Percentiles rank a stretch among this genome's conserved stretches.
Evolutionary conservation across 2,113 vertebrate genomes (phyloP).

Genomic region (Gobius niger): DNA sequence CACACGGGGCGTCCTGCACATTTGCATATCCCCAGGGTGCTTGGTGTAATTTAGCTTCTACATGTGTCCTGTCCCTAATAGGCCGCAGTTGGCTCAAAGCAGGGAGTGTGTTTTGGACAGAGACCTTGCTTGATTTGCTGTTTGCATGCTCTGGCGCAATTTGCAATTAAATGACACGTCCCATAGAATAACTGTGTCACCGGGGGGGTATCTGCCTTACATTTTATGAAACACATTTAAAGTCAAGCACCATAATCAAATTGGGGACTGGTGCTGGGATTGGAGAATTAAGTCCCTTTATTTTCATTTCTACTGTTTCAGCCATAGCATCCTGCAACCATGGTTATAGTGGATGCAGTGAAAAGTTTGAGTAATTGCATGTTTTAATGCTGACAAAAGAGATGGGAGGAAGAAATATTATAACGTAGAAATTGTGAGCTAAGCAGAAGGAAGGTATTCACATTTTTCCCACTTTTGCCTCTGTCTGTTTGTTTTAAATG

Average conservation of each 20-base stretch:
- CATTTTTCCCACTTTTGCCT: background rate
- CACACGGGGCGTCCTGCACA: conserved; percentile 67
- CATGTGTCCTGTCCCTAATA: conserved; percentile 77
- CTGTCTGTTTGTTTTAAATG: too few relatives aligned
- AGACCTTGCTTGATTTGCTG: conserved; percentile 65
- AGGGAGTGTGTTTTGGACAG: conserved; percentile 59
- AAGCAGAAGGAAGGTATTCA: background rate
- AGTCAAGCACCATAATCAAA: background rate
- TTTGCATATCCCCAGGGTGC: conserved; percentile 76
- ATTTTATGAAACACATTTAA: background rate
- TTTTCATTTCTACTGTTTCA: too few relatives aligned
- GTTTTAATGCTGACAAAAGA: too few relatives aligned
- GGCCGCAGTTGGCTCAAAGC: conserved; percentile 61
- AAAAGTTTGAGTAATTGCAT: too few relatives aligned
- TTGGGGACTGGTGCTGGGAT: too few relatives aligned
- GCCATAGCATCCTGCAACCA: too few relatives aligned
- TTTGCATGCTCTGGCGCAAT: conserved; percentile 66
- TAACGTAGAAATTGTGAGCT: too few relatives aligned
- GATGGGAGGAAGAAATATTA: too few relatives aligned
- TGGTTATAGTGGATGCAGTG: too few relatives aligned
- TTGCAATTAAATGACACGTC: conserved; percentile 77
- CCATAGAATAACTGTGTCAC: conserved; percentile 77
- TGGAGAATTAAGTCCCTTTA: too few relatives aligned
- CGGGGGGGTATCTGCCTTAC: background rate
- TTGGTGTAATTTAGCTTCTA: conserved; percentile 74